Evolutionary conservation across 2,113 vertebrate genomes (phyloP).

Genomic region (Ptyas mucosa): DNA sequence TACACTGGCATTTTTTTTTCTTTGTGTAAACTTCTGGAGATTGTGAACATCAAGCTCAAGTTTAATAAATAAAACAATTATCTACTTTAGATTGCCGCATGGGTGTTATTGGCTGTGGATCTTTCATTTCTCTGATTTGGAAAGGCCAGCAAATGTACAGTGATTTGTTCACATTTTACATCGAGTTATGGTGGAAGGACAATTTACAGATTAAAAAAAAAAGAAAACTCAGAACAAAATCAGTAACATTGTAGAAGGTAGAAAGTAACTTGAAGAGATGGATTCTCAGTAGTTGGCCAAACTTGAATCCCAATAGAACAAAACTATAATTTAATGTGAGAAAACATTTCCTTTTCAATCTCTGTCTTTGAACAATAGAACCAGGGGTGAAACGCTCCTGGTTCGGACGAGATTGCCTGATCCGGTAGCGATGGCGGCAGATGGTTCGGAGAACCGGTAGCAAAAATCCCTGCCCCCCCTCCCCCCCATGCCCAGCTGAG

Average conservation of each 20-base stretch:
- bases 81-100: neutral
- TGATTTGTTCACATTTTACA: neutral
- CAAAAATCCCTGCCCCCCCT: no score
- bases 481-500: no score
- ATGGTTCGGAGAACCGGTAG: no score
- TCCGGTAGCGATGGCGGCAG: no score
- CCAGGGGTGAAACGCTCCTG: no score
- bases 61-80: neutral
- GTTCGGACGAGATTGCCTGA: no score
- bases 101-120: neutral
- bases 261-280: neutral
- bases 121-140: neutral
- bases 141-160: neutral
- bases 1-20: neutral
- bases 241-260: neutral
- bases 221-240: neutral
- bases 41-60: neutral
- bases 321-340: neutral
- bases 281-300: neutral
- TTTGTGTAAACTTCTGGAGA: neutral
- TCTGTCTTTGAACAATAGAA: neutral
- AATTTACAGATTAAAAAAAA: neutral
- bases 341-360: neutral
- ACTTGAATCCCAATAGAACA: neutral
- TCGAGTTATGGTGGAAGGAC: neutral